Evolutionary conservation across 2,888 invertebrate genomes (phyloP).

Genomic region (Netelia virgata): DNA sequence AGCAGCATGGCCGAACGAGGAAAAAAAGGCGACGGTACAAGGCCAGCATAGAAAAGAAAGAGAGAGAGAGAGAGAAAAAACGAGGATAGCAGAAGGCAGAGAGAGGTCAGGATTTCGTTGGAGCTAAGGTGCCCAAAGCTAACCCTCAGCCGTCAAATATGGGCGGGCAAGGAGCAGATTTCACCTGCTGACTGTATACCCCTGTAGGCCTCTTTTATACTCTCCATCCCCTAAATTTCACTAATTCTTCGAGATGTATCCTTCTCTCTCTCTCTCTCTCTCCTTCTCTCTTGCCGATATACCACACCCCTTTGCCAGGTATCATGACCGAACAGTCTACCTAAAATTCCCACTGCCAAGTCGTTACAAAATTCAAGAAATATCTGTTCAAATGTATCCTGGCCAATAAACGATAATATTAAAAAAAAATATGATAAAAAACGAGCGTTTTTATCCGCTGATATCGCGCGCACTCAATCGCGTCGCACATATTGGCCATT

Average conservation of each 20-base stretch:
- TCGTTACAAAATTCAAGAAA: constrained; percentile 40
- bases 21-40: constrained; percentile 35
- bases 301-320: constrained; percentile 68
- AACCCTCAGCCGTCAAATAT: constrained; percentile 81
- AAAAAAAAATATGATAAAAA: not conserved
- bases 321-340: constrained; percentile 48
- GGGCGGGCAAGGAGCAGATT: constrained; percentile 77
- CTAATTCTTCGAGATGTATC: constrained; percentile 72
- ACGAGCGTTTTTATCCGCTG: not conserved
- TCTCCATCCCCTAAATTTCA: constrained; percentile 75
- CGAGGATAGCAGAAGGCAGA: constrained; percentile 49
- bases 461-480: constrained; percentile 2
- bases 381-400: constrained; percentile 9
- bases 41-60: constrained; percentile 48
- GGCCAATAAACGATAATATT: not conserved
- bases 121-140: constrained; percentile 75
- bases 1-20: constrained; percentile 29
- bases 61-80: constrained; percentile 32
- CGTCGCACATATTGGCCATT: not conserved
- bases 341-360: constrained; percentile 30
- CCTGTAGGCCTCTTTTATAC: constrained; percentile 63
- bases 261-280: constrained; percentile 61
- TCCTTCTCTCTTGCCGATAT: constrained; percentile 66
- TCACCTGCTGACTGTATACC: constrained; percentile 78
- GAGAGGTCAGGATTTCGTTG: constrained; percentile 75